phyloP scores from a whole-genome alignment of 2,888 invertebrate genomes.

The Platycheirus albimanus region DNA sequence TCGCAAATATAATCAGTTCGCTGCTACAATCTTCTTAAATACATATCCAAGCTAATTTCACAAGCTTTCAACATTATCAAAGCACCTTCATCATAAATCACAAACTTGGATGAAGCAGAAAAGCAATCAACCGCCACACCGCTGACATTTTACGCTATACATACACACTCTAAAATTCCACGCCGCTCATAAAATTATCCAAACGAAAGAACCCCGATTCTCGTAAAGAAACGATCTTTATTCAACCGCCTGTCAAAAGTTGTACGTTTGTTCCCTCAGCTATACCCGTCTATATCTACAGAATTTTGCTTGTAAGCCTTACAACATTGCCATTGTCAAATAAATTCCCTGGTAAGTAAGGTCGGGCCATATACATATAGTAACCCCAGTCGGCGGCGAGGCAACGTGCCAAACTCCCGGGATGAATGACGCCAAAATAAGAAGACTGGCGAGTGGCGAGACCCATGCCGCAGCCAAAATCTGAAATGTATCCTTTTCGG shows the following conservation, averaged over 20 bases:
- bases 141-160: slow-evolving; percentile 29
- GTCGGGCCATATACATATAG: slow-evolving; percentile 35
- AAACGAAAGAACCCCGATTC: not conserved
- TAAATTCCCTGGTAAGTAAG: slow-evolving; percentile 32
- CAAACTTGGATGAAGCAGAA: slow-evolving; percentile 16
- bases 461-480: slow-evolving; percentile 21
- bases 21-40: slow-evolving; percentile 19
- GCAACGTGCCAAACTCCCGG: slow-evolving; percentile 36
- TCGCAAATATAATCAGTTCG: not conserved
- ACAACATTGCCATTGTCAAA: slow-evolving; percentile 41
- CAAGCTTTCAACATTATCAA: slow-evolving; percentile 31
- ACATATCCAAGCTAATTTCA: slow-evolving; percentile 1
- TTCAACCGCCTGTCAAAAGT: slow-evolving; percentile 36
- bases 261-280: slow-evolving; percentile 18
- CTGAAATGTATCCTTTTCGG: slow-evolving; percentile 22
- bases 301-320: slow-evolving; percentile 3
- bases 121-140: slow-evolving; percentile 30
- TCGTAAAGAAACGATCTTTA: slow-evolving; percentile 30
- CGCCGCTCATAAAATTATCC: slow-evolving; percentile 14
- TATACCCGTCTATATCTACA: not conserved
- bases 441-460: slow-evolving; percentile 25
- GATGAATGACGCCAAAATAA: slow-evolving; percentile 35
- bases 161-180: not conserved
- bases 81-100: slow-evolving; percentile 38
- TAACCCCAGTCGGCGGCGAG: too few species aligned